phyloP scores from a whole-genome alignment of 2,113 vertebrate species.

The Struthio camelus region DNA sequence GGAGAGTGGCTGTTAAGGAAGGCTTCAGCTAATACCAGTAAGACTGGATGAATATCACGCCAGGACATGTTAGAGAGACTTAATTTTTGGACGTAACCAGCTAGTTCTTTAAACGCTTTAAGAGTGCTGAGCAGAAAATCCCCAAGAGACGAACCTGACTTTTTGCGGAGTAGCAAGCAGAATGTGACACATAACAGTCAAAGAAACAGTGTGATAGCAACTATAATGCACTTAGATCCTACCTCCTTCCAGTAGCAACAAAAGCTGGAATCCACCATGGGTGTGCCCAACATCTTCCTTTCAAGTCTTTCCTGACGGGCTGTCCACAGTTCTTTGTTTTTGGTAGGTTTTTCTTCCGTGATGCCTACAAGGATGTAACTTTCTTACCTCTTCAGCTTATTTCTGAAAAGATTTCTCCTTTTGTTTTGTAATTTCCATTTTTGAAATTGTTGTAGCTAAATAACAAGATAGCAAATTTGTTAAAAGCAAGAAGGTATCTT shows the following conservation, averaged over 20 bases:
- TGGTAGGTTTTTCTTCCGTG: not conserved
- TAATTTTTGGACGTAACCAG: not conserved
- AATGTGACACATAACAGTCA: not conserved
- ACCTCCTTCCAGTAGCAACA: not conserved
- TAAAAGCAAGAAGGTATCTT: not conserved
- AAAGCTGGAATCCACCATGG: not conserved
- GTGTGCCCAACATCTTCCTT: not conserved
- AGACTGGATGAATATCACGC: not conserved
- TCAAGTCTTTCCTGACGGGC: not conserved
- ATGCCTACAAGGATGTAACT: not conserved
- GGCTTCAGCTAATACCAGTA: not conserved
- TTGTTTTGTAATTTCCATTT: not conserved
- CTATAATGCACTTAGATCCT: not conserved
- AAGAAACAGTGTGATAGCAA: not conserved
- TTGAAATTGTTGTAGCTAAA: not conserved
- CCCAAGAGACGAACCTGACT: not conserved
- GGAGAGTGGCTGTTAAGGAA: not conserved
- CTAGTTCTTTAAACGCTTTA: not conserved
- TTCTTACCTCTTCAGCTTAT: not conserved
- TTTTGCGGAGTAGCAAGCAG: not conserved
- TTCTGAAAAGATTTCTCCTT: no score
- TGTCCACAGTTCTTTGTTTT: not conserved
- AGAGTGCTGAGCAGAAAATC: not conserved
- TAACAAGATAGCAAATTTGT: not conserved
- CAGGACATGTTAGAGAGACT: not conserved